These are phyloP conservation scores for Marasmarcha lunaedactyla DNA, from an alignment of 2,888 invertebrate genomes.

Conservation along the genomic window DNA sequence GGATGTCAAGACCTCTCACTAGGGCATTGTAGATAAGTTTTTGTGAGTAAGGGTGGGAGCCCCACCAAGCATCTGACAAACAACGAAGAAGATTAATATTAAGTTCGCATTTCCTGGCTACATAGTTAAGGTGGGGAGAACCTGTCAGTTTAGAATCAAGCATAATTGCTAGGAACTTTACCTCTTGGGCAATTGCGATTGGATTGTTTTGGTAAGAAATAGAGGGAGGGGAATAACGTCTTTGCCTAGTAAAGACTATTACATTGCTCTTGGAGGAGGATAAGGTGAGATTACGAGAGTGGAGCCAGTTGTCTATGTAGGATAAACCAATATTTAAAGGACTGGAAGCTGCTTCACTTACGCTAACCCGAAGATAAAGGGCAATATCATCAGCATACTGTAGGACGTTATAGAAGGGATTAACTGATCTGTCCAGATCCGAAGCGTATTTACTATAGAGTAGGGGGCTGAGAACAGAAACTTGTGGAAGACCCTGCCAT, in stretches of 20 bases:
- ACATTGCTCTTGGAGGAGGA: constrained; percentile 11
- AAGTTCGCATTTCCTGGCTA: too few species aligned
- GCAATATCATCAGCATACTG: constrained; percentile 21
- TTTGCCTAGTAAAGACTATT: constrained; percentile 13
- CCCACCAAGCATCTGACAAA: too few species aligned
- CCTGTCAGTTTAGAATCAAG: too few species aligned
- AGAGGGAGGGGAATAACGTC: constrained; percentile 6
- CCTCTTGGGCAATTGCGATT: too few species aligned
- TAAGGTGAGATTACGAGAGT: constrained; percentile 11
- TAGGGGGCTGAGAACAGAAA: constrained; percentile 16
- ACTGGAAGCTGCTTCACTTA: background rate
- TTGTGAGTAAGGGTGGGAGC: too few species aligned
- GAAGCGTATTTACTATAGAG: constrained; percentile 16
- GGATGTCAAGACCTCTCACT: too few species aligned
- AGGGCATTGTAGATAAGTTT: too few species aligned
- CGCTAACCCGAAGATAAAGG: constrained; percentile 7
- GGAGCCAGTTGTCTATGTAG: constrained; percentile 5
- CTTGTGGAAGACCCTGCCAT: constrained; percentile 20
- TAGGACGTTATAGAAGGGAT: constrained; percentile 11
- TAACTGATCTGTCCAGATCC: constrained; percentile 11
- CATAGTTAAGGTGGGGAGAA: too few species aligned
- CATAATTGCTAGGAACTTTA: too few species aligned
- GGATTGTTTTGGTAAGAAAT: too few species aligned
- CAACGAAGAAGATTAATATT: too few species aligned
- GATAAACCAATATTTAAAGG: constrained; percentile 5